Percentiles rank a stretch among this genome's conserved stretches.
Conservation (phyloP, 2,888 invertebrate genomes). For the Lycia hirtaria region DNA sequence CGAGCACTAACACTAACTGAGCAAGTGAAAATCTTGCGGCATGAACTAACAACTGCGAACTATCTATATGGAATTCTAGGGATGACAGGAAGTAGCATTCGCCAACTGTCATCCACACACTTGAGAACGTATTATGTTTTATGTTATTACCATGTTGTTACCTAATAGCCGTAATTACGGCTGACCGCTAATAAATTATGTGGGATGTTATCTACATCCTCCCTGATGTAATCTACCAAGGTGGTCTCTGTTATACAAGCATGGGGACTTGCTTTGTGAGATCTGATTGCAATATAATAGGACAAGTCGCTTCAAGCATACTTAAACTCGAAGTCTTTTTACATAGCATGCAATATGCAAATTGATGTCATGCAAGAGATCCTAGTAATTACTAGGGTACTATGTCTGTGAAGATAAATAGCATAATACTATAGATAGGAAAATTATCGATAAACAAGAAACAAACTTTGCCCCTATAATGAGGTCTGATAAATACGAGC, state of each 20-base stretch:
- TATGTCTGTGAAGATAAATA: background rate
- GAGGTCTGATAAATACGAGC: slow-evolving; percentile 18
- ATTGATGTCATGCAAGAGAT: slow-evolving; percentile 1
- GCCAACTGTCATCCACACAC: slow-evolving; percentile 52
- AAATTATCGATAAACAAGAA: slow-evolving; percentile 7
- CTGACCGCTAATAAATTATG: slow-evolving; percentile 43
- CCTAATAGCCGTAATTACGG: slow-evolving; percentile 38
- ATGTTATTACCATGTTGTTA: slow-evolving; percentile 39
- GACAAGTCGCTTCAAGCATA: slow-evolving; percentile 19
- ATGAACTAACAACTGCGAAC: too few species aligned
- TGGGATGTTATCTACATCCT: slow-evolving; percentile 45
- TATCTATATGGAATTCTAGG: too few species aligned
- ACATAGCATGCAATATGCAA: slow-evolving; percentile 7
- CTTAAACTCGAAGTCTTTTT: slow-evolving; percentile 14
- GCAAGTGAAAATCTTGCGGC: too few species aligned
- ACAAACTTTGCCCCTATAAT: slow-evolving; percentile 21
- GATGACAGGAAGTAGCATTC: slow-evolving; percentile 63
- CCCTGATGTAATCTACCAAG: slow-evolving; percentile 40
- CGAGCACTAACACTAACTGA: too few species aligned
- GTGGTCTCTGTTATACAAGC: slow-evolving; percentile 37
- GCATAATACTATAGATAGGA: background rate
- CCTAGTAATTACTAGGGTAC: background rate
- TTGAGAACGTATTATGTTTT: slow-evolving; percentile 39
- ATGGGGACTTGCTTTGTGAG: slow-evolving; percentile 24
- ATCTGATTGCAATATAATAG: slow-evolving; percentile 33